Evolutionary conservation across 2,113 vertebrate species (phyloP), one percentile per base, ranked within the genome.

Genomic region (Eira barbara): DNA sequence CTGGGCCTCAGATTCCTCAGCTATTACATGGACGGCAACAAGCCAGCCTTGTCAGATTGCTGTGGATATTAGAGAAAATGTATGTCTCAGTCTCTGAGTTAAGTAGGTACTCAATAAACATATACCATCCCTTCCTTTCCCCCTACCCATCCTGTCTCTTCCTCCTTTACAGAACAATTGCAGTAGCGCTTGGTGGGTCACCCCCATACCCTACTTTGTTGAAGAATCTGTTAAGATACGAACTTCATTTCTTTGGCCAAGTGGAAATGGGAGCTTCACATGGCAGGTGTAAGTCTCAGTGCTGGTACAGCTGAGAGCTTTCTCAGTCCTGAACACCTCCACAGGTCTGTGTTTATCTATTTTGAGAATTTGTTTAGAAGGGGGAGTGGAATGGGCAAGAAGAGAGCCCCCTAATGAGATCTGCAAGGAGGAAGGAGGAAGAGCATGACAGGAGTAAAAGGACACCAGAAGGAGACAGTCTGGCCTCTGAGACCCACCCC

Each of bases 331-430:
- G 13, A 12, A 89, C 15, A 17, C 6, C 23, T 52, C 55, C 0
- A 0, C 9, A 13, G 18, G 20, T 94, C 45, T 25, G 1, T 0
- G 0, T 3, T 45, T 31, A 36, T 34, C 73, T 63, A 4, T 7
- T 42, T 5, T 20, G 61, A 91, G 59, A 59, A 42, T 34, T 21
- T 65, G 27, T 25, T 73, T 31, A 47, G 57, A 49, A 49, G 10
- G 7, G 2, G n/a, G 15, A 1, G 31, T 29, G 15, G 29, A 0
- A 14, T 27, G 34, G 36, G 6, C 11, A 7, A 27, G 57, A 67
- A 59, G 73, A 74, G 11, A 78, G 18, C 18, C 5, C 42, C 31
- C 15, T 4, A 9, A 36, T n/a, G 67, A 47, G 12, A 65, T 49
- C 23, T 45, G 0, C 65, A 25, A 69, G 34, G 20, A 86, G 9